Base-by-base conservation (phyloP, 2,797 vertebrate genomes). In the Mionectes olivaceus region DNA sequence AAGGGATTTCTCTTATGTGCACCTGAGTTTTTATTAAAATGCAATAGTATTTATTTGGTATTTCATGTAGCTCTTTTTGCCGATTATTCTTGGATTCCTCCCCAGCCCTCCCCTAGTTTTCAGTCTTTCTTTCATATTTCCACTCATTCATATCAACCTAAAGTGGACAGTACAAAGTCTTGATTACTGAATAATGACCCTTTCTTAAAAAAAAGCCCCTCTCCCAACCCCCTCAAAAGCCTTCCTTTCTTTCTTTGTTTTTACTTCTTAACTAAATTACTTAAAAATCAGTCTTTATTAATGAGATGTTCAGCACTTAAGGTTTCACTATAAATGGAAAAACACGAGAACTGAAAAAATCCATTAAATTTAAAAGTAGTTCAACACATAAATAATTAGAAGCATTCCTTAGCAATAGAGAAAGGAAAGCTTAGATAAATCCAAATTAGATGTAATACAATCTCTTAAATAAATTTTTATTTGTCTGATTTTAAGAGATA, bases 21-120 rank as follows among this genome's bases (percentile, higher is more conserved):
- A 90, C 33, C 44, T 63, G n/a, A 83, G 5, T 21, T 87, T 93
- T 91, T 67, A 83, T 61, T 83, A 92, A 92, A 83, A 92, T 56
- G 7, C 27, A 81, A 27, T 41, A 3, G 30, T 46, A 64, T 81
- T 83, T 81, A 10, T 78, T 76, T 86, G 24, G 5, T 49, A 76
- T 73, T 93, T 89, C 32, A 76, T 25, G 23, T 60, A 63, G 14
- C 4, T 78, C 24, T 55, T 89, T 85, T 46, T 75, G 47, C 28
- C 64, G 28, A 89, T 73, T 89, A 50, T 84, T 87, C 46, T 73
- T 74, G 33, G 8, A 25, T 71, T 78, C 25, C 25, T 65, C 22
- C 25, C 35, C 6, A 41, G 7, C 30, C 59, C 30, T 46, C 18
- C 52, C n/a, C 44, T 46, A 60, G 8, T 78, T 89, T 93, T 83